These are phyloP conservation scores for Steatocranus sp. DNA, from an alignment of 2,797 vertebrate genomes.

Conservation along the genomic window DNA sequence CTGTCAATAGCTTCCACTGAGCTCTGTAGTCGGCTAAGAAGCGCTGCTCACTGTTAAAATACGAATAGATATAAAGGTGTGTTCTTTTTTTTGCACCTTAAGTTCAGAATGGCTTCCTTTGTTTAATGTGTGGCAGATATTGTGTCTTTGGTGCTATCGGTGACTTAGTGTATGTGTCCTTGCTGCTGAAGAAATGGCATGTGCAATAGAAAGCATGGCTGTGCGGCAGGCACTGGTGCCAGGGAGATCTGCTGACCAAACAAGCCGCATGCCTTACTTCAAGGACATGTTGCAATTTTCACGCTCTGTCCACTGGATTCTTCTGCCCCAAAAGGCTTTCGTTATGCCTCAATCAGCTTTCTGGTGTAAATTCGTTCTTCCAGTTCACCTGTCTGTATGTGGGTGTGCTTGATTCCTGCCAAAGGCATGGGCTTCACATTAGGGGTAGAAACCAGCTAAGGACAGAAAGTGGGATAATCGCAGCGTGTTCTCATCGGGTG, in stretches of 20 bases:
- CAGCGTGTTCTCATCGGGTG: neutral
- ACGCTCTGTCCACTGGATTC: neutral
- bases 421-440: neutral
- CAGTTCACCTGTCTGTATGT: neutral
- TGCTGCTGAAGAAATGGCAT: neutral
- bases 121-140: neutral
- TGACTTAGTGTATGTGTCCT: neutral
- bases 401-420: constrained; percentile 8
- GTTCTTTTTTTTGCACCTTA: neutral
- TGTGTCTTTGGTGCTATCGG: neutral
- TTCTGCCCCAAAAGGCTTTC: constrained; percentile 7
- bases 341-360: constrained; percentile 13
- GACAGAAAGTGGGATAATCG: neutral
- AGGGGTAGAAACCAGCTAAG: neutral
- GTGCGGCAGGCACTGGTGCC: neutral
- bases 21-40: neutral
- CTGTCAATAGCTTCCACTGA: neutral
- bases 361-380: neutral
- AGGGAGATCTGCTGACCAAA: constrained; percentile 52
- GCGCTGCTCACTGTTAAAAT: neutral
- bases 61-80: neutral
- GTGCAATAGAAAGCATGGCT: neutral
- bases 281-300: constrained; percentile 43
- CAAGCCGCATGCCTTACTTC: constrained; percentile 33
- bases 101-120: neutral